Evolutionary conservation across 2,888 invertebrate genomes (phyloP).

Genomic region (Crocallis elinguaria): DNA sequence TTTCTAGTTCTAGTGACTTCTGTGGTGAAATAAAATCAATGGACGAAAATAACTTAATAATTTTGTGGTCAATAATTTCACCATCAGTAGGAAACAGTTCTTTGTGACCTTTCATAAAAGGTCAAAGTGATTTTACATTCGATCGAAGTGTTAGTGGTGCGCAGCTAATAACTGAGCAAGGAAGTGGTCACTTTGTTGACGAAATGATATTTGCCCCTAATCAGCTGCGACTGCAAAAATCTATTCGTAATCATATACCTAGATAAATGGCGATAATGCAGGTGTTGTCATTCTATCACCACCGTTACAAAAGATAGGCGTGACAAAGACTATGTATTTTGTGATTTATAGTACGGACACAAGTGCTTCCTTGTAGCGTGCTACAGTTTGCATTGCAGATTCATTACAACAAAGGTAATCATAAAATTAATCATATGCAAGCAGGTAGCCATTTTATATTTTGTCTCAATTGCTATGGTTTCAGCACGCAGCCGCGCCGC

Average conservation of each 20-base stretch:
- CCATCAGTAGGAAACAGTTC: background rate
- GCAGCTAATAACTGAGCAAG: constrained; percentile 49
- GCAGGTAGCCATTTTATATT: constrained; percentile 35
- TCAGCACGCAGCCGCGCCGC: background rate
- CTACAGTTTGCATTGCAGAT: background rate
- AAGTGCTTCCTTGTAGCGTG: constrained; percentile 14
- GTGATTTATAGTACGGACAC: constrained; percentile 42
- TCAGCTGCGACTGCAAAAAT: constrained; percentile 44
- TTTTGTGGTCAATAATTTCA: background rate
- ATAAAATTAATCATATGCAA: constrained; percentile 6
- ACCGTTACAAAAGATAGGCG: constrained; percentile 59
- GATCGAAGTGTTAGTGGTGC: constrained; percentile 37
- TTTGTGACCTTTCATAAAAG: constrained; percentile 26
- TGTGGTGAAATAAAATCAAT: background rate
- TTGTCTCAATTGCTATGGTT: constrained; percentile 2
- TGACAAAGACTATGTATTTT: constrained; percentile 54
- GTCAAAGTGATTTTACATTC: constrained; percentile 23
- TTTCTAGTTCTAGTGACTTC: no score
- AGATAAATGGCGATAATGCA: constrained; percentile 50
- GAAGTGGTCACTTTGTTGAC: constrained; percentile 53
- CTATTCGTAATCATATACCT: constrained; percentile 33
- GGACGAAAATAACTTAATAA: background rate
- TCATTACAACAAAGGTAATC: constrained; percentile 22
- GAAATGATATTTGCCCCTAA: constrained; percentile 50
- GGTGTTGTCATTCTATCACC: constrained; percentile 48